Evolutionary conservation across 2,888 invertebrate species (phyloP).

Genomic region (Lymantria dispar): DNA sequence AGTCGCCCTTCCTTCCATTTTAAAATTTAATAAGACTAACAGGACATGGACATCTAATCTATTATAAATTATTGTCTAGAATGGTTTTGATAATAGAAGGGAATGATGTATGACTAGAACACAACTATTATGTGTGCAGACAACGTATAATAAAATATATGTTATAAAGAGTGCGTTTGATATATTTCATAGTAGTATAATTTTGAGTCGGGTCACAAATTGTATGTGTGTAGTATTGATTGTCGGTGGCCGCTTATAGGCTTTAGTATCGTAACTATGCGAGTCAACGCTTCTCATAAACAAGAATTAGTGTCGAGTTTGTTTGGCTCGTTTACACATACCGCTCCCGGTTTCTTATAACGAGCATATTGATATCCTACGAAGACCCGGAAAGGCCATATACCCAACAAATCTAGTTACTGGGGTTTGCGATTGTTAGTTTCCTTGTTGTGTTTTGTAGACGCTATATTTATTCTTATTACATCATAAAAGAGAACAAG

Average conservation of each 20-base stretch:
- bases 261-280: constrained; percentile 56
- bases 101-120: no score
- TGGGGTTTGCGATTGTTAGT: constrained; percentile 53
- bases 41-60: no score
- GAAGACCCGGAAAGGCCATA: constrained; percentile 68
- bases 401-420: constrained; percentile 60
- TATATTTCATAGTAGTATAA: constrained; percentile 42
- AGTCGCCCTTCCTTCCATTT: no score
- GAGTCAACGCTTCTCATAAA: constrained; percentile 69
- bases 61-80: no score
- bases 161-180: constrained; percentile 48
- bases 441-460: constrained; percentile 46
- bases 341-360: constrained; percentile 70
- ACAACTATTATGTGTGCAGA: no score
- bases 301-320: constrained; percentile 76
- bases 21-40: no score
- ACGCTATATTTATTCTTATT: constrained; percentile 35
- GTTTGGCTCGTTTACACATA: constrained; percentile 78
- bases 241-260: constrained; percentile 62
- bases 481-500: no score
- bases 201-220: constrained; percentile 39
- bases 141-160: constrained; percentile 53
- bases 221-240: constrained; percentile 52
- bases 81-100: no score
- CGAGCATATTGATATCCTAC: constrained; percentile 62